Percentiles rank a stretch among this genome's conserved stretches.
phyloP scores from a whole-genome alignment of 2,888 invertebrate species.

The Erannis defoliaria region DNA sequence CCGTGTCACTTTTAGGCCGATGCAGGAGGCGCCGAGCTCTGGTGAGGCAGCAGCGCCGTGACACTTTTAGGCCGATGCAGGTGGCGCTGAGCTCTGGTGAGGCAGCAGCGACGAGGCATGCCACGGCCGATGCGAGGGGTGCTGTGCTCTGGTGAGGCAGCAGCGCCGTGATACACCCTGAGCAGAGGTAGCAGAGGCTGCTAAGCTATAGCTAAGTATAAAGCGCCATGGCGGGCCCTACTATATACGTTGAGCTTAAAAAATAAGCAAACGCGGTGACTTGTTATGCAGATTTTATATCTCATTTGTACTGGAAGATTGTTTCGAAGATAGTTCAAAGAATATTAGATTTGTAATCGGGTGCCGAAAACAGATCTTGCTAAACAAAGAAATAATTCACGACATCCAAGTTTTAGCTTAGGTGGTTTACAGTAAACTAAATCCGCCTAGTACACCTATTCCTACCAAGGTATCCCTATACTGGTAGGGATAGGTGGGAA shows the following conservation, averaged over 20 bases:
- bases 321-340: neutral
- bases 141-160: neutral
- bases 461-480: too few relatives aligned
- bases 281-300: too few relatives aligned
- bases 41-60: neutral
- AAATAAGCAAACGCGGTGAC: too few relatives aligned
- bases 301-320: too few relatives aligned
- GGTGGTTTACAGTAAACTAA: too few relatives aligned
- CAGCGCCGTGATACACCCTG: neutral
- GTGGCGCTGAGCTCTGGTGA: neutral
- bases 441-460: too few relatives aligned
- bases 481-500: too few relatives aligned
- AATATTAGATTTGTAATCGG: neutral
- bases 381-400: constrained; percentile 1
- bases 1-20: neutral
- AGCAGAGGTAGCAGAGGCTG: too few relatives aligned
- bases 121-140: neutral
- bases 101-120: neutral
- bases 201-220: too few relatives aligned
- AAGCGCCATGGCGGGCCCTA: too few relatives aligned
- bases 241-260: too few relatives aligned
- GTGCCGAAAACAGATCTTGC: neutral
- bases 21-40: neutral
- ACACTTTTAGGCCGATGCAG: neutral
- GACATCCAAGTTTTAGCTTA: neutral